Base-by-base conservation (phyloP, 2,113 vertebrate genomes). In the Cryptomyrus ogoouensis region DNA sequence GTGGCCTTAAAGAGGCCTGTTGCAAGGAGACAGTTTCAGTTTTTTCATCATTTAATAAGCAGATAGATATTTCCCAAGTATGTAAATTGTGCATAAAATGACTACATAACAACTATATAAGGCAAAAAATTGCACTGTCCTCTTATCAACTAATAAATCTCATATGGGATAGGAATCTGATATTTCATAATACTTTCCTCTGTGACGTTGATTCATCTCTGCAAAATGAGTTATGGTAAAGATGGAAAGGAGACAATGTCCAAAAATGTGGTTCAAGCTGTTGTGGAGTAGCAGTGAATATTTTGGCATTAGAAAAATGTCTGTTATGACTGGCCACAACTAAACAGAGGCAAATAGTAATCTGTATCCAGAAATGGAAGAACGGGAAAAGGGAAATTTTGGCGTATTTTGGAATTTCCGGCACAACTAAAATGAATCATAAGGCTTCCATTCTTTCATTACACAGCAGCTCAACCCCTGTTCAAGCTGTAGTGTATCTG, bases 241-340 rank as follows among this genome's bases (percentile, higher is more conserved):
- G 15, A 87, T 53, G 50, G 31, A 70, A 53, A 15, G 44, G 5
- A 53, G 27, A 35, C 49, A 39, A 21, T 19, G 47, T 53, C 85
- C 50, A 87, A 87, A 47, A 35, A 49, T 52, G 50, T 87, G 85
- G 50, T 87, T 87, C 53, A 12, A 7, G 85, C 27, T 87, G 85
- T 39, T 87, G 49, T 53, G 85, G 31, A 53, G 85, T 21, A 49
- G 85, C 85, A 87, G 85, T 35, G 31, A 87, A 53, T 87, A 49
- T 52, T 87, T 47, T 56, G 50, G 50, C 13, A 87, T 84, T 44
- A 53, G 85, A 87, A 35, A 56, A 62, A 66, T 88, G 35, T 88
- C 52, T 88, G 31, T 88, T 66, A 46, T 31, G 52, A 88, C 87
- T 2, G 35, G 27, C 87, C 87, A 46, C 52, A 88, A 66, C 53